phyloP scores from a whole-genome alignment of 2,113 vertebrate genomes.

The Xenopus laevis region DNA sequence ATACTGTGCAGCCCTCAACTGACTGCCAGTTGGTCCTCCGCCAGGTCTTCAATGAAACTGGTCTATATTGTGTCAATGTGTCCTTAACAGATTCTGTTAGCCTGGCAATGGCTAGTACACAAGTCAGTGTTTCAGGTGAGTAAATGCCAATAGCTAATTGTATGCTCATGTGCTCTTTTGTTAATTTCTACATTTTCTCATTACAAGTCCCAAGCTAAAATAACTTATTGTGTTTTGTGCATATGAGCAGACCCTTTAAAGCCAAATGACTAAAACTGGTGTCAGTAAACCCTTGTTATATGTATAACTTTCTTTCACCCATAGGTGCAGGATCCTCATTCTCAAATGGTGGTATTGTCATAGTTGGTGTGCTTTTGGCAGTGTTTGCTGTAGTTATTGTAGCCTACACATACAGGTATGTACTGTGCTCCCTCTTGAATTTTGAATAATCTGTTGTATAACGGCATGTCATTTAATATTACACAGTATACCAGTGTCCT shows the following conservation, averaged over 20 bases:
- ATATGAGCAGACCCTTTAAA: too few relatives aligned
- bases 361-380: constrained; percentile 68
- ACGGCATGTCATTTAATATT: too few relatives aligned
- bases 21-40: constrained; percentile 84
- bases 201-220: too few relatives aligned
- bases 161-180: too few relatives aligned
- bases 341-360: constrained; percentile 58
- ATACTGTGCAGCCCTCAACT: constrained; percentile 66
- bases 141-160: not conserved
- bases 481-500: too few relatives aligned
- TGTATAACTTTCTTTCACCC: not conserved
- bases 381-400: constrained; percentile 67
- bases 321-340: constrained; percentile 59
- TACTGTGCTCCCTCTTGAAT: not conserved
- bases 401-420: constrained; percentile 74
- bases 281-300: too few relatives aligned
- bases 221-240: too few relatives aligned
- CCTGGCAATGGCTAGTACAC: constrained; percentile 79
- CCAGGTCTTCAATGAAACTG: constrained; percentile 80
- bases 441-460: too few relatives aligned
- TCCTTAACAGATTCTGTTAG: constrained; percentile 83
- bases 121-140: constrained; percentile 69
- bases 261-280: too few relatives aligned
- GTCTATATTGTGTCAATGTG: constrained; percentile 88
- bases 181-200: too few relatives aligned